Conservation (phyloP, 2,113 vertebrate genomes). For the Rostratula benghalensis region DNA sequence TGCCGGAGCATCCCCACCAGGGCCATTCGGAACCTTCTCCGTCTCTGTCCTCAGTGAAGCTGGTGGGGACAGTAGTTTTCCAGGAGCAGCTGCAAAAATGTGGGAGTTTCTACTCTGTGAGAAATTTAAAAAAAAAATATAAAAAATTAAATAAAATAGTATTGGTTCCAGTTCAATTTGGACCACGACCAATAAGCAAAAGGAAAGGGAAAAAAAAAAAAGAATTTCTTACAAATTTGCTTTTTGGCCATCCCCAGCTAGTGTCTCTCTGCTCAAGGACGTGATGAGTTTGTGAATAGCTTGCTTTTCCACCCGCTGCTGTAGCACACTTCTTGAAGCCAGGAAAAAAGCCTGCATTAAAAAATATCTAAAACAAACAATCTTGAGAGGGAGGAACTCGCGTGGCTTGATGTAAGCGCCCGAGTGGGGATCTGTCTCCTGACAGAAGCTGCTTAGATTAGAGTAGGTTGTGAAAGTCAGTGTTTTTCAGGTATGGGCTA, state of each 20-base stretch:
- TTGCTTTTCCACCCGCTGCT: not conserved
- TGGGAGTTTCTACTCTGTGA: conserved; percentile 10
- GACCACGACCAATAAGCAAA: not conserved
- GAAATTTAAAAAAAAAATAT: not conserved
- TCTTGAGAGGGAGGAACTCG: not conserved
- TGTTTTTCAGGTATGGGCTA: not conserved
- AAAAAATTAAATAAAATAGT: not conserved
- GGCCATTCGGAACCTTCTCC: not conserved
- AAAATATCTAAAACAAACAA: not conserved
- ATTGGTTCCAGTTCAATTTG: conserved; percentile 20
- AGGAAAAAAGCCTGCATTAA: not conserved
- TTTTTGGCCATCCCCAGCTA: not conserved
- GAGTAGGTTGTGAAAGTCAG: not conserved
- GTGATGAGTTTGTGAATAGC: not conserved
- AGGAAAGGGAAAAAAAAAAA: not conserved
- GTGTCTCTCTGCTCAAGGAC: not conserved
- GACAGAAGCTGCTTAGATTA: not conserved
- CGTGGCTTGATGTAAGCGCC: not conserved
- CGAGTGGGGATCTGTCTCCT: not conserved
- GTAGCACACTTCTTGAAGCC: not conserved
- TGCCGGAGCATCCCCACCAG: not conserved
- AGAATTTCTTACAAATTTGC: conserved; percentile 1
- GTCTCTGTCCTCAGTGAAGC: not conserved
- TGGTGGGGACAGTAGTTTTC: not conserved
- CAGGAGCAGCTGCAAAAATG: not conserved